Percentiles rank a stretch among this genome's conserved stretches.
phyloP scores from a whole-genome alignment of 2,113 vertebrate species.

The Tamias sibiricus region DNA sequence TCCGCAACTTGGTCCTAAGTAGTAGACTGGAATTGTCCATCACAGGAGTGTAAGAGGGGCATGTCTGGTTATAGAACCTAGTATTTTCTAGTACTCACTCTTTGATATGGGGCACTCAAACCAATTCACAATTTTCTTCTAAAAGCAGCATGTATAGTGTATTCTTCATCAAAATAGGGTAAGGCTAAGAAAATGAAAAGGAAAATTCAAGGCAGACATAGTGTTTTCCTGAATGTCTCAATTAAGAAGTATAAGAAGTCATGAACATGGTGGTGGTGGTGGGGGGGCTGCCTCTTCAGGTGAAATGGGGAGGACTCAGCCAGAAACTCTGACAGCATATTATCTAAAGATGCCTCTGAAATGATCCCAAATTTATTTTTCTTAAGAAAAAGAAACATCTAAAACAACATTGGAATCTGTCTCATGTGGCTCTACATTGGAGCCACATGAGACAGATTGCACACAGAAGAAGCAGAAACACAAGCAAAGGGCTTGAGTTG shows the following conservation, averaged over 20 bases:
- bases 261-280: neutral
- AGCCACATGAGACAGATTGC: neutral
- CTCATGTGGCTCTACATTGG: too few species aligned
- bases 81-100: conserved; percentile 20
- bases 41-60: neutral
- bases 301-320: neutral
- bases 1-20: neutral
- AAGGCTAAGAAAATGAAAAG: neutral
- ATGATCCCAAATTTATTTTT: neutral
- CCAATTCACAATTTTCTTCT: neutral
- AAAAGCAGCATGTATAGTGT: neutral
- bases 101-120: neutral
- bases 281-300: neutral
- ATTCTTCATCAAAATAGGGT: neutral
- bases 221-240: neutral
- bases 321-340: neutral
- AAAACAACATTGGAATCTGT: neutral
- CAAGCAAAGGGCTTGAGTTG: neutral
- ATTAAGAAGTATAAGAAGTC: neutral
- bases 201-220: neutral
- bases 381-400: neutral
- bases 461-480: neutral
- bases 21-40: conserved; percentile 23
- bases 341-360: neutral
- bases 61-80: conserved; percentile 35